Evolutionary conservation across 2,797 vertebrate genomes (phyloP), one percentile per base, ranked within the genome.

Genomic region (Hypotaenidia okinawae): DNA sequence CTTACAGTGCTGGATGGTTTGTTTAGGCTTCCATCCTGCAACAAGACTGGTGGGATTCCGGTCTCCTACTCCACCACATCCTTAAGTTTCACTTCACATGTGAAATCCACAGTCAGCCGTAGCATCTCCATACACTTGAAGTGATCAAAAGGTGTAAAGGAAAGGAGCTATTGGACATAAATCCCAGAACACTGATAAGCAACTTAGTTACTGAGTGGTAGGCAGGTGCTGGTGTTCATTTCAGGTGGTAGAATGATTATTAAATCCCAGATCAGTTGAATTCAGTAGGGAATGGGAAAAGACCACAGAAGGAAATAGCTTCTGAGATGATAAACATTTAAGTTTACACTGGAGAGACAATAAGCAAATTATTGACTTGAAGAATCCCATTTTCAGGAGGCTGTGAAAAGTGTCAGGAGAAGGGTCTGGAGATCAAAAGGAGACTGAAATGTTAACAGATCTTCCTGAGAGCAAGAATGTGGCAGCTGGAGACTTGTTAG

Each of bases 321-420:
- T 94, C 90, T 6, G 19, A 83, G 82, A 88, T 90, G 69, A 91
- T 85, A 93, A 95, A 58, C 69, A 17, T 61, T 72, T 30, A 66
- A 47, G 67, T 94, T 96, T 93, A 96, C 89, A 88, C 80, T 82
- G 61, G 66, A 89, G 95, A 93, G 91, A 96, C 91, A 91, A 73
- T 67, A 92, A 94, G 87, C 82, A 93, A 92, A 84, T 82, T 75
- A 89, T 75, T 94, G 89, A 93, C 87, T 91, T 82, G 30, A 52
- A 78, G 87, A 92, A 91, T 91, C 82, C 73, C 85, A 52, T 94
- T 93, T 95, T 94, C 95, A 91, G 73, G 73, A 90, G 87, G 69
- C 89, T 94, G 92, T 93, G 91, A 93, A 91, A 95, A 95, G 84
- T 61, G 66, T 69, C 51, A 58, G 52, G 54, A 92, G 87, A 93